Conservation (phyloP, 2,113 vertebrate species). For the Podiceps cristatus region DNA sequence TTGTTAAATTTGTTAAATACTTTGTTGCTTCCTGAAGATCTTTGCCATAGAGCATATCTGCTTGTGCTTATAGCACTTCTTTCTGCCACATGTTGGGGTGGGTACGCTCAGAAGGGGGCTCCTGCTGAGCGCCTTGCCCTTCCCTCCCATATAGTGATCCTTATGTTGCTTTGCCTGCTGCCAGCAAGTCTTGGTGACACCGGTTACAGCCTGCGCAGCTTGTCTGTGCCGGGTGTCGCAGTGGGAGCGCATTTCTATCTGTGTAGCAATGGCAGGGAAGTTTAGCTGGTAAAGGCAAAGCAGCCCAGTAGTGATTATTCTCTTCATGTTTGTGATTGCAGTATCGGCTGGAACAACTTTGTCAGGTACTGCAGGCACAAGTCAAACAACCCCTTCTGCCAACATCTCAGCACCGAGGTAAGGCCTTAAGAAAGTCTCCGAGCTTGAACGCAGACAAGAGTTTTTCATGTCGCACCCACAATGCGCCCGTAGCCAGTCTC, state of each 20-base stretch:
- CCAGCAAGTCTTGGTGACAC: background rate
- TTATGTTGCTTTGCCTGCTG: background rate
- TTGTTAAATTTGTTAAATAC: accelerated
- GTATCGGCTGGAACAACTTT: accelerated
- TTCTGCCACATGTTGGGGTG: background rate
- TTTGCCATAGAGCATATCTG: background rate
- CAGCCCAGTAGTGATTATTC: background rate
- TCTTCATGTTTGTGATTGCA: background rate
- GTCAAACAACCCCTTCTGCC: accelerated
- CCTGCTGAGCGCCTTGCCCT: background rate
- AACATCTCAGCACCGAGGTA: background rate
- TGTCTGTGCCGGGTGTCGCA: background rate
- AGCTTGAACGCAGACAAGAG: background rate
- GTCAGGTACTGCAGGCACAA: accelerated
- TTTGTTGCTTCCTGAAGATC: background rate
- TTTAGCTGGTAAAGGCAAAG: background rate
- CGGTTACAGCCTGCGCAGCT: background rate
- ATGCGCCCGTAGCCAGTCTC: accelerated
- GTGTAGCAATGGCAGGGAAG: background rate
- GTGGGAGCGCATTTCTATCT: accelerated
- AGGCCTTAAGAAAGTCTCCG: background rate
- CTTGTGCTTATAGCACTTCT: background rate
- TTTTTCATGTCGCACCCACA: accelerated
- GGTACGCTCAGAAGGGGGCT: background rate
- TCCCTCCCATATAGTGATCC: background rate